Evolutionary conservation across 2,113 vertebrate species (phyloP).

Genomic region (Odocoileus virginianus): DNA sequence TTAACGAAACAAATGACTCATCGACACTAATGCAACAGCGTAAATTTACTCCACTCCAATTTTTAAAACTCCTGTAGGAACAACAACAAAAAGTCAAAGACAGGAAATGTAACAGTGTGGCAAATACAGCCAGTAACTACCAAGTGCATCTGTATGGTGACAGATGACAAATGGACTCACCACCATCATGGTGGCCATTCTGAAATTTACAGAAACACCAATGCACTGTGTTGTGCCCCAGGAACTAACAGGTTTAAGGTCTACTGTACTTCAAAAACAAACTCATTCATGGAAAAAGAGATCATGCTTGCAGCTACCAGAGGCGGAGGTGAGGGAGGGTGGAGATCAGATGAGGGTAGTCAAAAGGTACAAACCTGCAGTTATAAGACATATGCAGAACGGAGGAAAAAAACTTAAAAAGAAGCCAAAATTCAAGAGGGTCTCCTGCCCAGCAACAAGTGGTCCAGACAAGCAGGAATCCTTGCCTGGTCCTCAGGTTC

Average conservation of each 20-base stretch:
- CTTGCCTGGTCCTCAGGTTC: background rate
- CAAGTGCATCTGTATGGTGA: rapidly evolving
- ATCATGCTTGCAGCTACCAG: background rate
- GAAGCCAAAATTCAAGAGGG: background rate
- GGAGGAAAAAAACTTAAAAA: too few relatives aligned
- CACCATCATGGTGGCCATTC: rapidly evolving
- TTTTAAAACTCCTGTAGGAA: background rate
- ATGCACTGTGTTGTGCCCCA: rapidly evolving
- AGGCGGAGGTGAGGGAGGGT: background rate
- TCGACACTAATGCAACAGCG: rapidly evolving
- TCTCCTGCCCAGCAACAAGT: background rate
- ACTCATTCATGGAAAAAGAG: background rate
- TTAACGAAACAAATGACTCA: background rate
- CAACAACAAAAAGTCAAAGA: background rate
- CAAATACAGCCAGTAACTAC: rapidly evolving
- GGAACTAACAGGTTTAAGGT: background rate
- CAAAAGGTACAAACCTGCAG: background rate
- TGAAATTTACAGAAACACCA: too few relatives aligned
- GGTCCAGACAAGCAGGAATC: background rate
- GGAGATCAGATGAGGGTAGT: background rate
- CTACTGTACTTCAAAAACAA: background rate
- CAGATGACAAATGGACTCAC: background rate
- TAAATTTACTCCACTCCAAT: background rate
- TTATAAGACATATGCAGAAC: too few relatives aligned
- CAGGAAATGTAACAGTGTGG: too few relatives aligned